Evolutionary conservation across 2,797 vertebrate species (phyloP).

Genomic region (Naso thynnoides): DNA sequence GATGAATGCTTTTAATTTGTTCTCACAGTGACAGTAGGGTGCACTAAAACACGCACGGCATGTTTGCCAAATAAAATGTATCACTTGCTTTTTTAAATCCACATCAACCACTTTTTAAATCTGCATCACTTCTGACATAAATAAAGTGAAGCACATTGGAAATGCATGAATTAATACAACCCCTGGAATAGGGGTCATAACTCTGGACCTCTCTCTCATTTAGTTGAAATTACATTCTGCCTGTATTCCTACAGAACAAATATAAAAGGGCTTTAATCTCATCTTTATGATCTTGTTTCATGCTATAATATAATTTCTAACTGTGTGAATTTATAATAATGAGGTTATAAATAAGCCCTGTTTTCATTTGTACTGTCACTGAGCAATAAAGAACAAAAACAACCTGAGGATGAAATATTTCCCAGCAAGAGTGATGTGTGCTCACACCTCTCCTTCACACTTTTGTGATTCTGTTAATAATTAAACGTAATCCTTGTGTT

Average conservation of each 20-base stretch:
- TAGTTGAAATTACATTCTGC: neutral
- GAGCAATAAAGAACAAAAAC: neutral
- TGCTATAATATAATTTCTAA: neutral
- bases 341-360: neutral
- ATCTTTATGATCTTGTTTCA: neutral
- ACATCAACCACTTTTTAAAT: no score
- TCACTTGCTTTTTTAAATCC: no score
- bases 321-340: neutral
- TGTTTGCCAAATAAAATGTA: no score
- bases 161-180: no score
- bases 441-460: constrained; percentile 14
- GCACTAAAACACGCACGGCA: no score
- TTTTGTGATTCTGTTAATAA: constrained; percentile 42
- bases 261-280: neutral
- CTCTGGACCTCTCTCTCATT: neutral
- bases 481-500: constrained; percentile 35
- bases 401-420: neutral
- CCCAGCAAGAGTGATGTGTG: neutral
- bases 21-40: no score
- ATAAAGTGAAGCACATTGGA: no score
- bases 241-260: neutral
- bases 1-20: no score
- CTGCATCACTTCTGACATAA: no score
- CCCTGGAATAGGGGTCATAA: neutral
- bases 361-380: neutral